These are phyloP conservation scores for Lontra canadensis DNA, from an alignment of 2,113 vertebrate species.

Conservation along the genomic window DNA sequence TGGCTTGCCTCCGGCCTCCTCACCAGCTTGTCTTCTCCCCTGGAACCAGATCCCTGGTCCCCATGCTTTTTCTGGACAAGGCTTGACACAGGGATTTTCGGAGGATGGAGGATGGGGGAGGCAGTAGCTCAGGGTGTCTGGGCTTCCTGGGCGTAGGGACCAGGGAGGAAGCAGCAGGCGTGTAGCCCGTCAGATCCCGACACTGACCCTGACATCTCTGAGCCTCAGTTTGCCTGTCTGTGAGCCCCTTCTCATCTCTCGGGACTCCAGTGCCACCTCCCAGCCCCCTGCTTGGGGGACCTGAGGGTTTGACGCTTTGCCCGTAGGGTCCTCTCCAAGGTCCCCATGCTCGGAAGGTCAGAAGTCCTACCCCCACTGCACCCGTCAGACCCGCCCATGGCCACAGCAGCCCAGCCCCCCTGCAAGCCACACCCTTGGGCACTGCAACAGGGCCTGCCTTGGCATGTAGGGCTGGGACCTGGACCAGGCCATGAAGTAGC, in stretches of 20 bases:
- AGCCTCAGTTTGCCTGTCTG: neutral
- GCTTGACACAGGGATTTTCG: neutral
- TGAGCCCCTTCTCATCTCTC: neutral
- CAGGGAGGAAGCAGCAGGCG: neutral
- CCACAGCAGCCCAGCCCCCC: neutral
- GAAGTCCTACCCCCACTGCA: neutral
- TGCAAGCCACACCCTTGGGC: neutral
- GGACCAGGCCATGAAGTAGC: neutral
- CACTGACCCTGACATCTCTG: neutral
- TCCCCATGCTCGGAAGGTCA: rapidly evolving
- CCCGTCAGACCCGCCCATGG: neutral
- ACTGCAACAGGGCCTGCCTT: rapidly evolving
- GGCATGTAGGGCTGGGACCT: neutral
- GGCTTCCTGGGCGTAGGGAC: neutral
- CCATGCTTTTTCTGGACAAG: neutral
- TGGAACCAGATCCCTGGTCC: neutral
- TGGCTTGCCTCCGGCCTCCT: neutral
- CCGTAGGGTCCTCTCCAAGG: neutral
- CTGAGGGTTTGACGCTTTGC: neutral
- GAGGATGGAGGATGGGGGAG: neutral
- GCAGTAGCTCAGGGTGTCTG: neutral
- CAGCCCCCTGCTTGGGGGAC: neutral
- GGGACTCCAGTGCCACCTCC: neutral
- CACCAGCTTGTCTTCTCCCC: too few relatives aligned
- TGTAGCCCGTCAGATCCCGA: neutral